Percentiles rank a stretch among this genome's conserved stretches.
phyloP scores from a whole-genome alignment of 23 tunicate genomes.

The Trididemnum clinides region DNA sequence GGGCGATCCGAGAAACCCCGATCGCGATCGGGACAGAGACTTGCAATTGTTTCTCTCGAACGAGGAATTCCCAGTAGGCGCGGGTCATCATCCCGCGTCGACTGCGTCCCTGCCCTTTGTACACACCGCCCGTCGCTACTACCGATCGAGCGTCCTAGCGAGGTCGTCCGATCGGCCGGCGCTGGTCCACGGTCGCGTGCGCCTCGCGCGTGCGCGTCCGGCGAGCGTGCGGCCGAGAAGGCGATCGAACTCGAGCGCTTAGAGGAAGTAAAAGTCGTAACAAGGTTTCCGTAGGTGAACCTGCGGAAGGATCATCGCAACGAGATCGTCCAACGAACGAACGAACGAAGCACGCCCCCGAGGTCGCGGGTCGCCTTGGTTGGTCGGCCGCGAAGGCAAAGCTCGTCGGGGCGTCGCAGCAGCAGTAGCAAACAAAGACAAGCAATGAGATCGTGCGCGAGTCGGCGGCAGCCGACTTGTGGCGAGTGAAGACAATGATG shows the following conservation, averaged over 20 bases:
- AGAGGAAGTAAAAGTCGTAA: conserved; percentile 62
- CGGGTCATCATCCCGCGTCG: conserved; percentile 70
- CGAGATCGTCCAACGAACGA: too few species aligned
- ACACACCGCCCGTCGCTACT: conserved; percentile 85
- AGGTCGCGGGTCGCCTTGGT: too few species aligned
- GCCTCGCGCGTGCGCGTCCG: not conserved
- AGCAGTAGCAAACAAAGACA: too few species aligned
- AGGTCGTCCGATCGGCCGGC: conserved; percentile 48
- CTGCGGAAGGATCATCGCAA: conserved; percentile 71
- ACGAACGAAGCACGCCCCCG: too few species aligned
- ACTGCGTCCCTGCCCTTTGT: conserved; percentile 91
- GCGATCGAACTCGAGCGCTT: conserved; percentile 46
- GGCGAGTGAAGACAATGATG: too few species aligned
- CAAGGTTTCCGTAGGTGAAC: conserved; percentile 59
- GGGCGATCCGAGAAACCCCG: conserved; percentile 67
- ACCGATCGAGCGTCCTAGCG: conserved; percentile 71
- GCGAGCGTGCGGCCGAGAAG: too few species aligned
- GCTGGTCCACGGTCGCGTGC: not conserved
- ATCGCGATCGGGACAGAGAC: conserved; percentile 68
- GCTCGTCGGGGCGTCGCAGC: not conserved
- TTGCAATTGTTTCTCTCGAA: conserved; percentile 65
- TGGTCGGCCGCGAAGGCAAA: not conserved
- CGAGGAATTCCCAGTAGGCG: conserved; percentile 80
- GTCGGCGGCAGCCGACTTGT: too few species aligned
- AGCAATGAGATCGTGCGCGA: too few species aligned